Evolutionary conservation across 2,113 vertebrate genomes (phyloP).

Genomic region (Smithornis capensis): DNA sequence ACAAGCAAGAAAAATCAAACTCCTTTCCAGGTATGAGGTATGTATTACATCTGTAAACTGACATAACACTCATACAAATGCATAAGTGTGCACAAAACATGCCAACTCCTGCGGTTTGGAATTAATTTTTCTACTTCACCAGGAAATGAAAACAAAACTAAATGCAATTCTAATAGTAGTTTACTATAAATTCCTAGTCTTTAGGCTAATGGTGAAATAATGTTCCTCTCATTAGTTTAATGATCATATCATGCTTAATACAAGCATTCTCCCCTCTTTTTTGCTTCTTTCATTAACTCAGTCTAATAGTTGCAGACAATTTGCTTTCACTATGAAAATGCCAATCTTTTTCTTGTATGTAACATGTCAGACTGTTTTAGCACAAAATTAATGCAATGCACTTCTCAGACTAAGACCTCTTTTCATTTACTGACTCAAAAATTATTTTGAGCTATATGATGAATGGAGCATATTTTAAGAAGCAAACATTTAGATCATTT

Average conservation of each 20-base stretch:
- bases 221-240: slow-evolving; percentile 58
- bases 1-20: neutral
- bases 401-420: neutral
- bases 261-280: neutral
- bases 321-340: slow-evolving; percentile 10
- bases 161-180: neutral
- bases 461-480: neutral
- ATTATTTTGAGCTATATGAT: neutral
- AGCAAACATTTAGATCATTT: neutral
- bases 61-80: rapidly evolving
- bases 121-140: neutral
- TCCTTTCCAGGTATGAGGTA: neutral
- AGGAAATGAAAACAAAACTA: neutral
- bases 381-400: neutral
- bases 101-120: neutral
- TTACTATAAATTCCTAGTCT: slow-evolving; percentile 50
- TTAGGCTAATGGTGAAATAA: slow-evolving; percentile 54
- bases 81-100: neutral
- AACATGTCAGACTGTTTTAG: neutral
- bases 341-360: slow-evolving; percentile 1
- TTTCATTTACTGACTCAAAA: slow-evolving; percentile 2
- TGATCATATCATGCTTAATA: neutral
- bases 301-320: slow-evolving; percentile 12
- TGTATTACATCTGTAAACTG: neutral
- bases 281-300: slow-evolving; percentile 27